Evolutionary conservation across 2,888 invertebrate species (phyloP).

Genomic region (Muschampia staudingeri): DNA sequence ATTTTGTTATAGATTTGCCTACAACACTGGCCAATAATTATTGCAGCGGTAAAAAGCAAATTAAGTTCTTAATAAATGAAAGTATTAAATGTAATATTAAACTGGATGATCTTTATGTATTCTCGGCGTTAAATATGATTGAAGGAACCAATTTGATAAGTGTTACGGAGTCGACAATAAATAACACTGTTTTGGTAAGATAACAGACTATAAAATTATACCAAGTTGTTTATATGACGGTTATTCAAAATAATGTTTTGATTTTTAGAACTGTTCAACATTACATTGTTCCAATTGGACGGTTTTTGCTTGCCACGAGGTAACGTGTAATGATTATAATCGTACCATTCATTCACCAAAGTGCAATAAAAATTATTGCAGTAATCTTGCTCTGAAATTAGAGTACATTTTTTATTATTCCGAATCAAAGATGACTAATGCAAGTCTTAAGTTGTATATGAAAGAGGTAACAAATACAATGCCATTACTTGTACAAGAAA

Average conservation of each 20-base stretch:
- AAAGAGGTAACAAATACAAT: conserved; percentile 72
- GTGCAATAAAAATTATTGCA: conserved; percentile 79
- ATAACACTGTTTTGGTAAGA: conserved; percentile 77
- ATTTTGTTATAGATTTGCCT: conserved; percentile 80
- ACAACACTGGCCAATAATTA: conserved; percentile 78
- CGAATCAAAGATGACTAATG: conserved; percentile 79
- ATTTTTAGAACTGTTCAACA: conserved; percentile 83
- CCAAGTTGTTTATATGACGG: background rate
- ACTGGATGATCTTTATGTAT: conserved; percentile 82
- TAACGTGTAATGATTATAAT: conserved; percentile 76
- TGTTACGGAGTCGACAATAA: conserved; percentile 75
- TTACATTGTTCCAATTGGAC: conserved; percentile 84
- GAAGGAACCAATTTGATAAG: conserved; percentile 79
- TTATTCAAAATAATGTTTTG: conserved; percentile 24
- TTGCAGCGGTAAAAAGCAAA: conserved; percentile 77
- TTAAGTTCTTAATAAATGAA: conserved; percentile 80
- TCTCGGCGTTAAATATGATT: conserved; percentile 76
- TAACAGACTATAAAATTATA: background rate
- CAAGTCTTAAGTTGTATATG: conserved; percentile 78
- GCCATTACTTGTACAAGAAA: conserved; percentile 78
- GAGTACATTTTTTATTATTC: conserved; percentile 82
- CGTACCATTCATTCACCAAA: conserved; percentile 77
- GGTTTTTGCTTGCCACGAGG: conserved; percentile 75
- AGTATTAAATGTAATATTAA: conserved; percentile 79
- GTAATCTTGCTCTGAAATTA: conserved; percentile 78